A percentile compares a stretch with the other conserved stretches of the same genome.
Evolutionary conservation across 2,797 vertebrate species (phyloP).

Genomic region (Graptemys geographica): DNA sequence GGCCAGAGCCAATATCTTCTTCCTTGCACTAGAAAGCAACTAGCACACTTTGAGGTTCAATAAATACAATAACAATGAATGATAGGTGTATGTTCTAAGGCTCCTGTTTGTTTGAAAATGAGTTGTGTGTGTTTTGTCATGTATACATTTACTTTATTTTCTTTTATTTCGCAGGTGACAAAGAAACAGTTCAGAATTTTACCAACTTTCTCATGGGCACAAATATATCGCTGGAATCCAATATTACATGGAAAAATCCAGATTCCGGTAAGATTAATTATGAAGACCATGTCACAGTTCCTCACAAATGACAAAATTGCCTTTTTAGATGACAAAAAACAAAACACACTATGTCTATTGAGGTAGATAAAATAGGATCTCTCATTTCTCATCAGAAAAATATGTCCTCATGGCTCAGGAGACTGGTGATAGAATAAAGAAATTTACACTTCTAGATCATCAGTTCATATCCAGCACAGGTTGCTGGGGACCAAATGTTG

Average conservation of each 20-base stretch:
- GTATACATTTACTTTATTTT: not conserved
- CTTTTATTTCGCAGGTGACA: slow-evolving; percentile 64
- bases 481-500: not conserved
- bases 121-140: not conserved
- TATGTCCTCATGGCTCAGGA: not conserved
- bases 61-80: not conserved
- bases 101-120: not conserved
- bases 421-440: not conserved
- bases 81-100: not conserved
- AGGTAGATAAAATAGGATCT: not conserved
- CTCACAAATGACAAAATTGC: rapidly evolving
- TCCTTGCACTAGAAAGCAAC: not conserved
- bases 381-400: not conserved
- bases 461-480: not conserved
- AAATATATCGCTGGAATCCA: slow-evolving; percentile 60
- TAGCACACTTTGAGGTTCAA: not conserved
- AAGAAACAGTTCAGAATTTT: slow-evolving; percentile 52
- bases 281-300: not conserved
- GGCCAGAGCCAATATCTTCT: not conserved
- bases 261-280: slow-evolving; percentile 67
- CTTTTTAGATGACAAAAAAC: not conserved
- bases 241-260: slow-evolving; percentile 64
- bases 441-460: not conserved
- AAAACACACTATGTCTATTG: not conserved
- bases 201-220: slow-evolving; percentile 49